phyloP scores from a whole-genome alignment of 2,797 vertebrate genomes.

The Lerista edwardsae region DNA sequence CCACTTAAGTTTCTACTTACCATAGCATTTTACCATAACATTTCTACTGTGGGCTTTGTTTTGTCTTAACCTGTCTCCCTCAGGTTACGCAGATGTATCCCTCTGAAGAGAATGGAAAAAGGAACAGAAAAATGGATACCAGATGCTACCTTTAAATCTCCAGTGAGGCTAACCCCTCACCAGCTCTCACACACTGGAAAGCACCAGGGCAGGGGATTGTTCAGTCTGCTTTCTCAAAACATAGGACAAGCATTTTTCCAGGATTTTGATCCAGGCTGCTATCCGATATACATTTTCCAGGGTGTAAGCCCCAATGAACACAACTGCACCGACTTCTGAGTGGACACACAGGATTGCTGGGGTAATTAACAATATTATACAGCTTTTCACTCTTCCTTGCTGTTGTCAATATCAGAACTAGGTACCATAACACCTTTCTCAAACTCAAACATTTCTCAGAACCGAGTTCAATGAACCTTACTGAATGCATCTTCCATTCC shows the following conservation, averaged over 20 bases:
- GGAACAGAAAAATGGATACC: background rate
- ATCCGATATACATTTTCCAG: too few species aligned
- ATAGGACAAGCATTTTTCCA: background rate
- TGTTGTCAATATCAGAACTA: background rate
- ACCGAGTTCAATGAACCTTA: background rate
- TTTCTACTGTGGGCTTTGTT: background rate
- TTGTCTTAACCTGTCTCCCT: too few species aligned
- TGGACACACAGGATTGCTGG: too few species aligned
- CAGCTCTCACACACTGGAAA: background rate
- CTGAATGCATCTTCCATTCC: background rate
- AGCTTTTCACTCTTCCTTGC: background rate
- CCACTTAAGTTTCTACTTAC: too few species aligned
- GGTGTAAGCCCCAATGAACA: too few species aligned
- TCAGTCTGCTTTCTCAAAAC: background rate
- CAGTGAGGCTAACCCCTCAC: background rate
- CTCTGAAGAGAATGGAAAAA: background rate
- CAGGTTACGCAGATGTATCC: background rate
- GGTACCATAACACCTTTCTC: background rate
- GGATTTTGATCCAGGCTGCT: background rate
- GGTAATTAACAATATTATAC: background rate
- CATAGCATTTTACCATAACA: background rate
- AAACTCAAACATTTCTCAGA: background rate
- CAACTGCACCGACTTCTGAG: too few species aligned
- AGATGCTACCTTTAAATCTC: background rate
- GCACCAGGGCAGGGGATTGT: background rate